Conservation (phyloP, 2,888 invertebrate species). For the Oscheius sp. region DNA sequence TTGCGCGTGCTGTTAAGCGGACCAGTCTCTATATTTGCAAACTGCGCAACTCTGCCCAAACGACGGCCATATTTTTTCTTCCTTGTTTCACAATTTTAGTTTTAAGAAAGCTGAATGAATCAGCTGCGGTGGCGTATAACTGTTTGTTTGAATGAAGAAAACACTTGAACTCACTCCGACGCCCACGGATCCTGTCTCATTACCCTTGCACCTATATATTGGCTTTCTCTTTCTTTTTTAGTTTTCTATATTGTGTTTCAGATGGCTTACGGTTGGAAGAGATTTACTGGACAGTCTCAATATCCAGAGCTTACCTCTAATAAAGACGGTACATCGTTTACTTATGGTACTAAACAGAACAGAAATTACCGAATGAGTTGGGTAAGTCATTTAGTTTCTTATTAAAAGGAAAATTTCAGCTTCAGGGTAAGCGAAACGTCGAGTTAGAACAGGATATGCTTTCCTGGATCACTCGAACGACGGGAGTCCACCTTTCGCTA, state of each 20-base stretch:
- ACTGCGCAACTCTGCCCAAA: conserved; percentile 16
- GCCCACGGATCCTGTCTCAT: conserved; percentile 26
- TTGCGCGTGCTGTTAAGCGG: conserved; percentile 26
- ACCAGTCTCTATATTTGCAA: conserved; percentile 25
- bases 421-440: conserved; percentile 53
- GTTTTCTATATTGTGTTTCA: neutral
- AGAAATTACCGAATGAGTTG: conserved; percentile 52
- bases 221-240: neutral
- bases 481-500: conserved; percentile 12
- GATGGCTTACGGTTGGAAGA: conserved; percentile 60
- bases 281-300: conserved; percentile 55
- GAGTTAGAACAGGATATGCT: conserved; percentile 42
- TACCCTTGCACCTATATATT: neutral
- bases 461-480: conserved; percentile 45
- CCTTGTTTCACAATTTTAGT: neutral
- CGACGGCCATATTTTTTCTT: neutral
- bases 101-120: neutral
- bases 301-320: conserved; percentile 55
- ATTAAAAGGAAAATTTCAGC: conserved; percentile 32
- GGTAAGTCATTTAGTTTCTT: conserved; percentile 34
- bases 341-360: conserved; percentile 57
- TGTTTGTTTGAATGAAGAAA: conserved; percentile 31
- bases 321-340: conserved; percentile 44
- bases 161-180: conserved; percentile 20
- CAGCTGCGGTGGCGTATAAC: conserved; percentile 18